Evolutionary conservation across 2,113 vertebrate genomes (phyloP).

Genomic region (Galemys pyrenaicus): DNA sequence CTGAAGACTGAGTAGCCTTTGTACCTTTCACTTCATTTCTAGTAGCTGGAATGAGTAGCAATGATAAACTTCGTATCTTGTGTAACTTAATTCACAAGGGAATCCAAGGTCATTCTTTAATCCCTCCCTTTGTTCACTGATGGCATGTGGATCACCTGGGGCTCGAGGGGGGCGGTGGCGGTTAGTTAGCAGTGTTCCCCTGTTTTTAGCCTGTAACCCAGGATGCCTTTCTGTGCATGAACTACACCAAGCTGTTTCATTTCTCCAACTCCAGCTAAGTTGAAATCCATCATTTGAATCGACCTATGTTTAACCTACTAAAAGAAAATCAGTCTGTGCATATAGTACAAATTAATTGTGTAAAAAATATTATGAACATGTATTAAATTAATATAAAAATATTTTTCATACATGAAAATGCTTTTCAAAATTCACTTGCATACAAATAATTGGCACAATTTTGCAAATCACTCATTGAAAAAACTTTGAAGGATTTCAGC

Average conservation of each 20-base stretch:
- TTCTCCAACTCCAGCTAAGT: not conserved
- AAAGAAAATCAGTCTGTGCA: not conserved
- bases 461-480: not conserved
- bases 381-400: not conserved
- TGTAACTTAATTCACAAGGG: not conserved
- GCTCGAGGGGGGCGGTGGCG: too few species aligned
- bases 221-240: not conserved
- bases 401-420: not conserved
- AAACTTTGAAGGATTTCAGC: not conserved
- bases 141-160: not conserved
- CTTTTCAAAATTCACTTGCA: not conserved
- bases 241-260: not conserved
- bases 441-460: not conserved
- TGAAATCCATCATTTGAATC: not conserved
- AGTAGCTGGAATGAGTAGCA: constrained; percentile 55
- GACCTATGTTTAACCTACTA: not conserved
- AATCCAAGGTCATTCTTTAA: not conserved
- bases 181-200: not conserved
- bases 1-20: not conserved
- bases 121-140: not conserved
- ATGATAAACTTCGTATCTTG: not conserved
- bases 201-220: not conserved
- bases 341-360: not conserved
- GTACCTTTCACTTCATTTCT: constrained; percentile 42
- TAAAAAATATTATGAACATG: not conserved